Conservation (phyloP, 2,113 vertebrate genomes). For the Zosterops lateralis region DNA sequence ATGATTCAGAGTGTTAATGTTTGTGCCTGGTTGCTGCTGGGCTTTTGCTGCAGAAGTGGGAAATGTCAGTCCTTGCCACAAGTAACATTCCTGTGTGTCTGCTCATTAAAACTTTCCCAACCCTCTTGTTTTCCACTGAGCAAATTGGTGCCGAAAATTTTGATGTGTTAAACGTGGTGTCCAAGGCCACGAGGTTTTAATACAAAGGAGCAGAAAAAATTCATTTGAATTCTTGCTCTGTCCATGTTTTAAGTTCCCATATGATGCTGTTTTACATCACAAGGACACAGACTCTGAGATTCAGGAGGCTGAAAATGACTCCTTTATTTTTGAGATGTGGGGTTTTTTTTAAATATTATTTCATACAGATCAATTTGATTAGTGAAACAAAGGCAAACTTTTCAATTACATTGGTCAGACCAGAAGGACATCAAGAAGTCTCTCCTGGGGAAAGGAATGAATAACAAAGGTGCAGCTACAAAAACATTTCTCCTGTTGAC, state of each 20-base stretch:
- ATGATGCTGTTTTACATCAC: too few species aligned
- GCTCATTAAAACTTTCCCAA: neutral
- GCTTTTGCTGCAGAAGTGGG: neutral
- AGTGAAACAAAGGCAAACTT: too few species aligned
- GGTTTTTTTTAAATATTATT: too few species aligned
- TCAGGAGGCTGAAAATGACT: too few species aligned
- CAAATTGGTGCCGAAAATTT: neutral
- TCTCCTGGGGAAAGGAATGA: too few species aligned
- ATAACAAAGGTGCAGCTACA: too few species aligned
- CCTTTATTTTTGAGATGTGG: too few species aligned
- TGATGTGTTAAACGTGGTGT: neutral
- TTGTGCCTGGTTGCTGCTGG: neutral
- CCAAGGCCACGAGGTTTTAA: neutral
- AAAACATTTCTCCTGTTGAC: too few species aligned
- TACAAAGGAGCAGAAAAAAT: neutral
- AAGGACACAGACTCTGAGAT: too few species aligned
- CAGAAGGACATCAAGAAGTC: too few species aligned
- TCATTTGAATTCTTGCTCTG: neutral
- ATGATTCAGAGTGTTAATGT: neutral
- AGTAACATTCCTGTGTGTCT: neutral
- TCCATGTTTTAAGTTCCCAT: neutral
- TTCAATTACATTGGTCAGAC: too few species aligned
- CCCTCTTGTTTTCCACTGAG: neutral
- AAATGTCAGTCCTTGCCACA: neutral
- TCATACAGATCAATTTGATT: too few species aligned